Evolutionary conservation across 2,888 invertebrate genomes (phyloP), one percentile per base, ranked within the genome.

Genomic region (Plebejus melissa): DNA sequence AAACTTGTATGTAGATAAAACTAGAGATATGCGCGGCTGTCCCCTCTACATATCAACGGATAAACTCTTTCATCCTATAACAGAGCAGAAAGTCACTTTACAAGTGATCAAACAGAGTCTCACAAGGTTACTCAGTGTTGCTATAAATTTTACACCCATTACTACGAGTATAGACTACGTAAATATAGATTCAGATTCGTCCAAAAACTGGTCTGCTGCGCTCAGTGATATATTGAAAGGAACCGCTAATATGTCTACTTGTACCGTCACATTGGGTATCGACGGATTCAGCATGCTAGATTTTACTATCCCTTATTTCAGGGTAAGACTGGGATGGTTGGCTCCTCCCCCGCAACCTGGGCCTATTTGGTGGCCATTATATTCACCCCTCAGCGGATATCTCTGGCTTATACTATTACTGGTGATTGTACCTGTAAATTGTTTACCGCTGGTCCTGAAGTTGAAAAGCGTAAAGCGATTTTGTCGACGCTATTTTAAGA

Each of bases 31-130:
- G 89, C 82, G 85, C 46, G 83, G 85, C 72, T 90, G 90, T 74
- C 90, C 89, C 2, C 79, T 90, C 2, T 89, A 88, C 75, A 86
- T 90, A 75, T 89, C 90, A 0, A 90, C 90, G 0, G 88, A 89
- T 75, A 90, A 87, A 79, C 81, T 89, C 1, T 85, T 86, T 75
- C 80, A 85, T 58, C 87, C 87, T 13, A 80, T 82, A 2, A 84
- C 83, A 54, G 87, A 89, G 46, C 82, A 84, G 69, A 87, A 87
- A 77, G 85, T 88, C 69, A 85, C 87, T 50, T 78, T 90, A 60
- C 86, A 90, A 80, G 82, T 86, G 46, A 85, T 87, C 22, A 89
- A 89, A 77, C 88, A 83, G 76, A 78, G 85, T 4, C 84, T 90
- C 36, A 77, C 88, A 0, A 82, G 82, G 69, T 77, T 88, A n/a